Percentiles rank a stretch among this genome's conserved stretches.
Evolutionary conservation across 2,888 invertebrate genomes (phyloP).

Genomic region (Leistus spinibarbis): DNA sequence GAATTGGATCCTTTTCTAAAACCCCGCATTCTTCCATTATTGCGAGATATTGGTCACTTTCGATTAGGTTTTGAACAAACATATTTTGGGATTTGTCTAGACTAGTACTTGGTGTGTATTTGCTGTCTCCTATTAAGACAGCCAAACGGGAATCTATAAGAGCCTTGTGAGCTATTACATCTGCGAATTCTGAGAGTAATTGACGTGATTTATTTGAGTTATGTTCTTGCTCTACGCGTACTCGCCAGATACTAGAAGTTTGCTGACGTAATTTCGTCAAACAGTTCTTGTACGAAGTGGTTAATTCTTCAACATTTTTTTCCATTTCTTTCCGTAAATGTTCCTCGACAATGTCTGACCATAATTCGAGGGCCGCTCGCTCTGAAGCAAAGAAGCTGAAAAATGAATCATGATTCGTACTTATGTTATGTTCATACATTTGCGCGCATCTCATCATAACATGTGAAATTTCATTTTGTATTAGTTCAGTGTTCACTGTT

Average conservation of each 20-base stretch:
- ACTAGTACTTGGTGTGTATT: constrained; percentile 8
- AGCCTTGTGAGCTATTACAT: constrained; percentile 75
- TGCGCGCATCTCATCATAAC: constrained; percentile 74
- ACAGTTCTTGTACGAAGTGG: constrained; percentile 69
- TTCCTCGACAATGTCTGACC: constrained; percentile 76
- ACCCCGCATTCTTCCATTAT: constrained; percentile 46
- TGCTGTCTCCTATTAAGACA: constrained; percentile 66
- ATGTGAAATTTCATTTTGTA: constrained; percentile 78
- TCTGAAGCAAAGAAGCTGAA: constrained; percentile 71
- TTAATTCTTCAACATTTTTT: constrained; percentile 70
- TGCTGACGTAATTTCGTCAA: constrained; percentile 63
- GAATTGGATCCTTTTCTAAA: constrained; percentile 54
- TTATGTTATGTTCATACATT: constrained; percentile 68
- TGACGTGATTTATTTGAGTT: constrained; percentile 59
- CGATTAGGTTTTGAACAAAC: constrained; percentile 52
- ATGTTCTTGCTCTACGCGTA: constrained; percentile 59
- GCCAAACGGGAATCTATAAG: constrained; percentile 77
- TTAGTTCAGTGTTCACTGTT: constrained; percentile 74
- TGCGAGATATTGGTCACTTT: constrained; percentile 51
- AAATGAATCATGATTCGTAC: constrained; percentile 54
- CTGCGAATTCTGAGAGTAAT: constrained; percentile 69
- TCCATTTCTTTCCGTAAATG: constrained; percentile 76
- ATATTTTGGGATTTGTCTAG: constrained; percentile 43
- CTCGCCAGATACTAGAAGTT: constrained; percentile 56
- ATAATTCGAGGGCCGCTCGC: constrained; percentile 72